Percentiles rank a stretch among this genome's conserved stretches.
Conservation (phyloP, 2,797 vertebrate species). For the Cryptoblepharus egeriae region DNA sequence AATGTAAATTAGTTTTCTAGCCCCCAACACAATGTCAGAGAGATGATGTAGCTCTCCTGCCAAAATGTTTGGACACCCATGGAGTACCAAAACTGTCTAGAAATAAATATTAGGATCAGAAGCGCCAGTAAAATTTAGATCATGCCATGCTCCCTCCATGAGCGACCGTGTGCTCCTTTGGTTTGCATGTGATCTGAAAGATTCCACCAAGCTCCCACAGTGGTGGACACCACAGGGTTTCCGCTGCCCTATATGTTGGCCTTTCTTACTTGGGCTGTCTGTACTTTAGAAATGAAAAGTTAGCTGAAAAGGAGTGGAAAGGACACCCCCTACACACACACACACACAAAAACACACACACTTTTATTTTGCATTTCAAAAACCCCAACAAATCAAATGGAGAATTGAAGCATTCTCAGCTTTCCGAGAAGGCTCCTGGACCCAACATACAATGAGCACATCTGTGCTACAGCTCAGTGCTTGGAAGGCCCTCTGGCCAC, state of each 20-base stretch:
- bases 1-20: too few relatives aligned
- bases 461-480: conserved; percentile 52
- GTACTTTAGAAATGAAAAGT: background rate
- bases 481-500: conserved; percentile 66
- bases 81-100: too few relatives aligned
- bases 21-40: too few relatives aligned
- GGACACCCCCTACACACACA: background rate
- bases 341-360: too few relatives aligned
- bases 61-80: too few relatives aligned
- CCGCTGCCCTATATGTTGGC: too few relatives aligned
- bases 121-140: too few relatives aligned
- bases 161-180: too few relatives aligned
- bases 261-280: too few relatives aligned
- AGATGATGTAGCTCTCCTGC: too few relatives aligned
- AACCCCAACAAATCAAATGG: conserved; percentile 46
- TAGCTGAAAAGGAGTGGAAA: background rate
- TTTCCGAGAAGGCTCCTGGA: conserved; percentile 67
- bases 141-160: background rate
- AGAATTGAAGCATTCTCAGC: conserved; percentile 56
- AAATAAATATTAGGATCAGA: too few relatives aligned
- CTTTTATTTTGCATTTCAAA: too few relatives aligned
- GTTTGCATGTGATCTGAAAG: background rate
- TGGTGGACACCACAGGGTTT: background rate
- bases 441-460: conserved; percentile 69
- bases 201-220: background rate